Base-by-base conservation (phyloP, 2,888 invertebrate genomes). In the Hydroisotoma schaefferi region DNA sequence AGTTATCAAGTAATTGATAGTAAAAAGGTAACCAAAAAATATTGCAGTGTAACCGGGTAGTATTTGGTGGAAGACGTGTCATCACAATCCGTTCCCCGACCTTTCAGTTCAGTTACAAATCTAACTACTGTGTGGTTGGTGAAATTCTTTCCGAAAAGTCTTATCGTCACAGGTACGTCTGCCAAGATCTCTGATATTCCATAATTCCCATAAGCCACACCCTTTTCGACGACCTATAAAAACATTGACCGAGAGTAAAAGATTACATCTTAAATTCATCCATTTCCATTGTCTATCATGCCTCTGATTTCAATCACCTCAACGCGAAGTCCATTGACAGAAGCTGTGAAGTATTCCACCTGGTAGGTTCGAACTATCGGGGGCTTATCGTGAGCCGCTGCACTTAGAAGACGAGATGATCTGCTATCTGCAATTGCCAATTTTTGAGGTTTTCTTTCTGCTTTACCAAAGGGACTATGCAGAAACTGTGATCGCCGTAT, bases 141-240 rank as follows among this genome's bases (percentile, higher is more conserved):
- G 55, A 71, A 71, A 38, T 61, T 59, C n/a, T 56, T 60, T 0
- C 71, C 71, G 57, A 71, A 70, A 4, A 71, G 49, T 28, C 69
- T 65, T 22, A 71, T 61, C 3, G 66, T 63, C 10, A 67, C 55
- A 6, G 55, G 26, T 3, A 51, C 63, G 38, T 70, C 65, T 2
- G 69, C 68, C 46, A 71, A 48, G 60, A 70, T 58, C 2, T 61
- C 54, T 18, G 70, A 66, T 2, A 69, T 64, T 46, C 70, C 71
- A 43, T 63, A 55, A 38, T 65, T 55, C 26, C 70, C 69, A 55
- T 70, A 72, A 23, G 44, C 60, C 18, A 69, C 68, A 15, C 69
- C 72, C 49, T 64, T 70, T 43, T 67, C 70, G 1, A 60, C 62
- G 23, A 57, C 55, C 70, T 69, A 33, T 33, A 57, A 63, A 33